Base-by-base conservation (phyloP, 2,113 vertebrate genomes). In the Sinosuthora webbiana region DNA sequence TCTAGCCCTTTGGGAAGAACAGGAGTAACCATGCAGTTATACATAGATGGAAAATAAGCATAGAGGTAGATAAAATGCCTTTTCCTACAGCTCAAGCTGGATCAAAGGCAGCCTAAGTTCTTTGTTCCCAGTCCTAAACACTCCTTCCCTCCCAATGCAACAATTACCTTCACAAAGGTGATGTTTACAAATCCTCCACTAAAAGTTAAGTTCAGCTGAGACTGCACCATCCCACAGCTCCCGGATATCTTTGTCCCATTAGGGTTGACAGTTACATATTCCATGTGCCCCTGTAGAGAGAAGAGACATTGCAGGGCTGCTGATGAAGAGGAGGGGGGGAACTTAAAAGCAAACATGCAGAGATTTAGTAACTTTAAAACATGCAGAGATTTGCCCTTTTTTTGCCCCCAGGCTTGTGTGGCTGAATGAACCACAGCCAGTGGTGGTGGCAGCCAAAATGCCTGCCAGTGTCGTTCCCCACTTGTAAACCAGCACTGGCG, bases 101-200 rank as follows among this genome's bases (percentile, higher is more conserved):
- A 50, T 73, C 55, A 56, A 57, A 90, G 39, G 30, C 49, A 67
- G n/a, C 27, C 33, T 13, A 35, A 56, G 8, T 41, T 69, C 41
- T 47, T 89, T 21, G 19, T 80, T 25, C 45, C 33, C 70, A 33
- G 0, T 45, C 28, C 76, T 63, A 52, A 77, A 74, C 4, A 8
- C 7, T n/a, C 7, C 25, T 71, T 89, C 31, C n/a, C 28, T 75
- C 18, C 75, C 62, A 75, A 83, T 10, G 31, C 64, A 91, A 47
- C 13, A n/a, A 16, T 97, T 98, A 99, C 99, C 98, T 99, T 98
- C 55, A 31, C 95, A 95, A 99, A 99, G 17, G 37, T 97, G 94
- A 99, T 92, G 89, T 97, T 96, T 89, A 99, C 92, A 94, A 96
- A 97, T 83, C 98, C 98, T 4, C 90, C 92, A 4, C 82, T 94